Percentiles rank a stretch among this genome's conserved stretches.
These are phyloP conservation scores for Chiloscyllium plagiosum DNA, from an alignment of 2,113 vertebrate genomes.

Conservation along the genomic window DNA sequence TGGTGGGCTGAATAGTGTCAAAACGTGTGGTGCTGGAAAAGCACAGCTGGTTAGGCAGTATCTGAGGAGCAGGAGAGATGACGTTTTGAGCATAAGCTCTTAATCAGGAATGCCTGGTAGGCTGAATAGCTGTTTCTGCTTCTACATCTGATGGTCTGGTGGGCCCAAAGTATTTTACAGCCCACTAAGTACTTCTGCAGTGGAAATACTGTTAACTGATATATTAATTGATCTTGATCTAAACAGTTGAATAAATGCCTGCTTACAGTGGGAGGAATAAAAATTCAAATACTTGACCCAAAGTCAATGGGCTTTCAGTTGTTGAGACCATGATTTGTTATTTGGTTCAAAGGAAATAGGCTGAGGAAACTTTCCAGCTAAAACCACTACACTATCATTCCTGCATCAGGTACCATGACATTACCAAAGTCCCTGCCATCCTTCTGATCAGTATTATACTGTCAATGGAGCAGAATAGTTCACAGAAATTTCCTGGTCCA, in stretches of 20 bases:
- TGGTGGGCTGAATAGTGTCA: too few species aligned
- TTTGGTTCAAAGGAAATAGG: neutral
- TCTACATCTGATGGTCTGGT: too few species aligned
- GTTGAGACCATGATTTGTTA: neutral
- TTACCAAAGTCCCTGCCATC: neutral
- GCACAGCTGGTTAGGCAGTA: too few species aligned
- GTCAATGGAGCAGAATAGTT: neutral
- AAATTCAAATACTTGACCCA: neutral
- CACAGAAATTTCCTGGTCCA: neutral
- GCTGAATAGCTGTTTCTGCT: too few species aligned
- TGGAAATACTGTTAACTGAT: neutral
- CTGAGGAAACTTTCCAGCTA: neutral
- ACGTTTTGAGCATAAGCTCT: too few species aligned
- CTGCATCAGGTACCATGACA: neutral
- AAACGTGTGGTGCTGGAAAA: too few species aligned
- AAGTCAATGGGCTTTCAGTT: neutral
- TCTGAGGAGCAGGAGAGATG: too few species aligned
- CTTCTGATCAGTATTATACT: neutral
- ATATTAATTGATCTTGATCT: neutral
- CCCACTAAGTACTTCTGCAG: neutral
- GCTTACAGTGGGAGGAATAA: neutral
- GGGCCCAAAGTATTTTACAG: neutral
- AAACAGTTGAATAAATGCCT: neutral
- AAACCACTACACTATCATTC: neutral
- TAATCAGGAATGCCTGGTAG: too few species aligned